A percentile compares a stretch with the other conserved stretches of the same genome.
These are phyloP conservation scores for Pantherophis alleghaniensis DNA, from an alignment of 2,797 vertebrate genomes.

Conservation along the genomic window DNA sequence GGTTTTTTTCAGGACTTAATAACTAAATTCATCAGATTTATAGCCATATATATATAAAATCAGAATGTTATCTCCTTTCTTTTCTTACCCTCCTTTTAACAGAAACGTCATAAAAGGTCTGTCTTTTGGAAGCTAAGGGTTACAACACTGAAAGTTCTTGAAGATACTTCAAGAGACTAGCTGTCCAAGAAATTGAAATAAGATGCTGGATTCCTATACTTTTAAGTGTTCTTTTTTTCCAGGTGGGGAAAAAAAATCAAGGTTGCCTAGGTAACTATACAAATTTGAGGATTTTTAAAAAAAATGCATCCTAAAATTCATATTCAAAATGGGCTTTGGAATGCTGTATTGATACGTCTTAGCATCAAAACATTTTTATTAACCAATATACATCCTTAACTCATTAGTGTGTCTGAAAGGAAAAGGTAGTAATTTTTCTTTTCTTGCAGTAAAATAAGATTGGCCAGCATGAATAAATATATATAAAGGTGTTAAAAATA, in stretches of 20 bases:
- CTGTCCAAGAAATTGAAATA: constrained; percentile 7
- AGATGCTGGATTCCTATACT: background rate
- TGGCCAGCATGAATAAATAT: constrained; percentile 8
- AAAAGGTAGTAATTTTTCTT: background rate
- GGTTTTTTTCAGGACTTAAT: background rate
- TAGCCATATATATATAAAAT: background rate
- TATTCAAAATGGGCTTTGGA: constrained; percentile 8
- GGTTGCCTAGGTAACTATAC: constrained; percentile 25
- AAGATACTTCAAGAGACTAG: background rate
- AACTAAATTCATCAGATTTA: background rate
- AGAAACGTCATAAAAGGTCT: background rate
- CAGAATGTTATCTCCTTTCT: background rate
- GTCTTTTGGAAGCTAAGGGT: background rate
- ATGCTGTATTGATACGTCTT: background rate
- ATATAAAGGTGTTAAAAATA: constrained; percentile 26
- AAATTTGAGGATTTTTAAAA: background rate
- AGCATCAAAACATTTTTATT: constrained; percentile 28
- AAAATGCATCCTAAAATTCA: background rate
- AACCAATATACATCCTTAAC: background rate
- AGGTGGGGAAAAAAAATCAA: background rate
- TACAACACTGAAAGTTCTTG: background rate
- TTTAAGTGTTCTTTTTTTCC: background rate
- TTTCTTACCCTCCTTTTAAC: background rate
- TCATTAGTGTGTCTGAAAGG: constrained; percentile 7
- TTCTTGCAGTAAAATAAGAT: constrained; percentile 3